Conservation (phyloP, 2,113 vertebrate species). For the Piaya cayana region DNA sequence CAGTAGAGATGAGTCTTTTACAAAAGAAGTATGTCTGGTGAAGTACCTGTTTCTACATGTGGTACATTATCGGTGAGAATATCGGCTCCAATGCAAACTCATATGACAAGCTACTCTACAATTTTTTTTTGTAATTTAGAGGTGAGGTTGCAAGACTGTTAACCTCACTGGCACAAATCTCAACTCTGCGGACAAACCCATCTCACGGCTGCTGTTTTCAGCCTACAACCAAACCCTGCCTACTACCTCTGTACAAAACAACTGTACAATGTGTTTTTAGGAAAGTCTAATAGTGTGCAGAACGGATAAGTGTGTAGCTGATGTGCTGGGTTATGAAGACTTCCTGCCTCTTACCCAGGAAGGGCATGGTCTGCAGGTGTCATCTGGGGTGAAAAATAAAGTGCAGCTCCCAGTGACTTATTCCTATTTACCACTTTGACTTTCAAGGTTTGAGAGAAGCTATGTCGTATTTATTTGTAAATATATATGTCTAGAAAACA, state of each 20-base stretch:
- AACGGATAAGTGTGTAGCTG: not conserved
- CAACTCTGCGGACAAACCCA: not conserved
- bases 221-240: not conserved
- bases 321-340: not conserved
- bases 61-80: slow-evolving; percentile 17
- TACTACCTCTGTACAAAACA: fast-evolving
- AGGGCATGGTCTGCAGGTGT: slow-evolving; percentile 55
- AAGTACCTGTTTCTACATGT: slow-evolving; percentile 13
- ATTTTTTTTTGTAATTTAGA: not conserved
- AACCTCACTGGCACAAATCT: not conserved
- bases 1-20: not conserved
- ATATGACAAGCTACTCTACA: not conserved
- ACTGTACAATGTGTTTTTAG: not conserved
- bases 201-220: not conserved
- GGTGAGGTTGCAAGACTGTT: slow-evolving; percentile 12
- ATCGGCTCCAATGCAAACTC: not conserved
- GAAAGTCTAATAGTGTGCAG: not conserved
- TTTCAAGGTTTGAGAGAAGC: not conserved
- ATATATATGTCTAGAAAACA: not conserved
- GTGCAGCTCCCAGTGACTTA: not conserved
- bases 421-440: not conserved
- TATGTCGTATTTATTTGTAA: not conserved
- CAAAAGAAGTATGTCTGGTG: not conserved
- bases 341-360: slow-evolving; percentile 58
- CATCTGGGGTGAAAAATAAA: slow-evolving; percentile 17